Evolutionary conservation across 2,113 vertebrate species (phyloP).

Genomic region (Sakesphorus luctuosus): DNA sequence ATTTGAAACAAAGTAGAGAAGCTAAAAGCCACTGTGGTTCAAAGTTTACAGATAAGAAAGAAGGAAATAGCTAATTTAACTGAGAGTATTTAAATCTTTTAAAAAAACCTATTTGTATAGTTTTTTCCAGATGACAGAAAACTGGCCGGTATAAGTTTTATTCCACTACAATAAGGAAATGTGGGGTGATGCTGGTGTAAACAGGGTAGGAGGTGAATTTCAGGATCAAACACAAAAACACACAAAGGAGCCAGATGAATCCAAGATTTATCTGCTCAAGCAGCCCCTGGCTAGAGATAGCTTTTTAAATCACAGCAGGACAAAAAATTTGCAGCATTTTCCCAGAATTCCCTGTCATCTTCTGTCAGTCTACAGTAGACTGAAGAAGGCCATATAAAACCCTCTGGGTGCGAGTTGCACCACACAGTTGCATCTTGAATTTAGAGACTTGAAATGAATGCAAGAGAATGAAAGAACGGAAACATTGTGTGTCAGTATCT

Average conservation of each 20-base stretch:
- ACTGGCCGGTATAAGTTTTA: background rate
- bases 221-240: background rate
- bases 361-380: background rate
- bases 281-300: background rate
- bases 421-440: background rate
- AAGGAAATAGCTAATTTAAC: background rate
- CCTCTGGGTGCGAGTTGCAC: rapidly evolving
- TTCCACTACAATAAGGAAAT: background rate
- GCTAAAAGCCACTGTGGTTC: background rate
- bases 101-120: background rate
- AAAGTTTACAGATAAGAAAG: background rate
- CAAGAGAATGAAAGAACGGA: background rate
- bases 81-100: background rate
- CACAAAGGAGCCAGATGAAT: background rate
- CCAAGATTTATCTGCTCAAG: background rate
- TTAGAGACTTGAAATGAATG: background rate
- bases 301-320: background rate
- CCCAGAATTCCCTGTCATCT: background rate
- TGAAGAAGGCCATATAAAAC: background rate
- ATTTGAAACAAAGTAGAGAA: background rate
- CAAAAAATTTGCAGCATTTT: background rate
- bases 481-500: background rate
- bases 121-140: background rate
- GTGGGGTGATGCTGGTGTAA: rapidly evolving
- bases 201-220: background rate